Percentiles rank a stretch among this genome's conserved stretches.
phyloP scores from a whole-genome alignment of 2,797 vertebrate species.

The Eulemur mongoz region DNA sequence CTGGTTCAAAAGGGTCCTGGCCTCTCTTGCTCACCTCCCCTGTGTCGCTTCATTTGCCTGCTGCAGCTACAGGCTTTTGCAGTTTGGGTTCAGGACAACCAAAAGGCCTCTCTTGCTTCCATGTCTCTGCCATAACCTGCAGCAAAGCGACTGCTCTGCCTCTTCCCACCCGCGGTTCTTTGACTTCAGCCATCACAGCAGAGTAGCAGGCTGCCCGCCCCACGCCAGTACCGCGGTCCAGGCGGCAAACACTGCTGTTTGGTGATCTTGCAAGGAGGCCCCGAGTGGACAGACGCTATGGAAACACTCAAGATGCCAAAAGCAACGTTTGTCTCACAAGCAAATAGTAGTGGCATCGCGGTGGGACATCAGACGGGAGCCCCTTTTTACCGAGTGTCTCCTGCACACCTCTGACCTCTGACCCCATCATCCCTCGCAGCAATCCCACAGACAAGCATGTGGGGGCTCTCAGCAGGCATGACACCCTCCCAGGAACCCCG shows the following conservation, averaged over 20 bases:
- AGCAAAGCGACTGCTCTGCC: accelerated
- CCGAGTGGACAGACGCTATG: accelerated
- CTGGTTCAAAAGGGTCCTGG: neutral
- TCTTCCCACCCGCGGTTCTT: neutral
- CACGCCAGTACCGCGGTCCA: accelerated
- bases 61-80: neutral
- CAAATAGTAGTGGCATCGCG: accelerated
- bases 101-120: neutral
- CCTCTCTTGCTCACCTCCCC: too few relatives aligned
- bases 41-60: accelerated
- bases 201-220: accelerated
- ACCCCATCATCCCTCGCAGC: neutral
- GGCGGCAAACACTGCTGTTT: neutral
- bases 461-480: neutral
- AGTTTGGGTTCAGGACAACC: neutral
- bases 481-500: neutral
- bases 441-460: accelerated
- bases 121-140: neutral
- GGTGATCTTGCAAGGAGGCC: neutral
- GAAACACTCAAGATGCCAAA: neutral
- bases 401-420: accelerated
- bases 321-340: accelerated
- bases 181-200: neutral
- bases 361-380: accelerated
- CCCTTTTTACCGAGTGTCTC: accelerated